phyloP scores from a whole-genome alignment of 2,113 vertebrate species.

The Climacteris rufus region DNA sequence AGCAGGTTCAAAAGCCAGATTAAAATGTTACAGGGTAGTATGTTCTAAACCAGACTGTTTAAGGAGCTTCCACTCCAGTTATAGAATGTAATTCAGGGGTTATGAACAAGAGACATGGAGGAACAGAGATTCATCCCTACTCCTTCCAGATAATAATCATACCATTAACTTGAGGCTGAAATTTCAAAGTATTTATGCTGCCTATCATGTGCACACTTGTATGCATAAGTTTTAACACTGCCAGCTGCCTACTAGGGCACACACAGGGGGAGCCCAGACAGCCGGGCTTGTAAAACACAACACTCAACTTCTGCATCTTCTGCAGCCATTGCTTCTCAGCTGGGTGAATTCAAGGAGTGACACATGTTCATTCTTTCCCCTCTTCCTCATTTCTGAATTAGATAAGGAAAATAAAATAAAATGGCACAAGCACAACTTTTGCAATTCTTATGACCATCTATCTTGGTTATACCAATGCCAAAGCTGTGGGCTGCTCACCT shows the following conservation, averaged over 20 bases:
- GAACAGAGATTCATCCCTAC: neutral
- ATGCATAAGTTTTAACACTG: neutral
- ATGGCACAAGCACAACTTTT: neutral
- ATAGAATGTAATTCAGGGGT: neutral
- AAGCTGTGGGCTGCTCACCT: neutral
- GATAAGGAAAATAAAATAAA: neutral
- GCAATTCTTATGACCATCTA: neutral
- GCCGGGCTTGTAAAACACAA: neutral
- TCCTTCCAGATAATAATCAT: neutral
- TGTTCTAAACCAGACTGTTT: neutral
- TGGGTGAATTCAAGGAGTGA: neutral
- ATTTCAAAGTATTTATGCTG: neutral
- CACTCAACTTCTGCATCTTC: neutral
- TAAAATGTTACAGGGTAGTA: neutral
- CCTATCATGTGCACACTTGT: accelerated
- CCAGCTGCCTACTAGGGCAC: neutral
- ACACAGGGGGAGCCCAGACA: neutral
- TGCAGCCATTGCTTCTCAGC: neutral
- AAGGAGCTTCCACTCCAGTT: neutral
- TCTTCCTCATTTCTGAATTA: neutral
- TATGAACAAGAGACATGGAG: neutral
- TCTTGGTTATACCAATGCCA: neutral
- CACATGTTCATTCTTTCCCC: neutral
- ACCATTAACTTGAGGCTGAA: neutral
- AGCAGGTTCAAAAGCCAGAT: neutral